Percentiles rank a stretch among this genome's conserved stretches.
Conservation (phyloP, 2,113 vertebrate species). For the Albula glossodonta region DNA sequence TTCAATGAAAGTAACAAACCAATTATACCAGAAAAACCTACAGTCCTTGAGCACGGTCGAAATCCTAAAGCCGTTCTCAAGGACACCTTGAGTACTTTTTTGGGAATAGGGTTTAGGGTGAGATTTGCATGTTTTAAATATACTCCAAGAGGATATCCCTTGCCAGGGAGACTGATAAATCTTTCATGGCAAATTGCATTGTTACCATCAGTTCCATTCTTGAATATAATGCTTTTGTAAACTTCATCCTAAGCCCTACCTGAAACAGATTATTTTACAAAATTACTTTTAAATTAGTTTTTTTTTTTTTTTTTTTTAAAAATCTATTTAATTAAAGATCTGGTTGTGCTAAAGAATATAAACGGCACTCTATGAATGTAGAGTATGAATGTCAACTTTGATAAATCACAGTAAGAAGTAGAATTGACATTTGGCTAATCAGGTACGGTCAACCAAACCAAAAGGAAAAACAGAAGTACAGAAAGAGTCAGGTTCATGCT, state of each 20-base stretch:
- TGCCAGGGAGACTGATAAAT: not conserved
- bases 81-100: not conserved
- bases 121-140: not conserved
- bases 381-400: not conserved
- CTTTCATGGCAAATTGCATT: not conserved
- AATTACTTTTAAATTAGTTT: not conserved
- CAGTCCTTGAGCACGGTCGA: not conserved
- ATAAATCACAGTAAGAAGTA: not conserved
- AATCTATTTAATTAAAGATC: too few species aligned
- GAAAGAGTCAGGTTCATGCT: not conserved
- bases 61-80: not conserved
- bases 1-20: not conserved
- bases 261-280: not conserved
- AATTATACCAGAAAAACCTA: not conserved
- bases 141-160: not conserved
- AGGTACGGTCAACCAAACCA: not conserved
- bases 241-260: not conserved
- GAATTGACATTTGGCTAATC: not conserved
- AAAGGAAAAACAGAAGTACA: not conserved
- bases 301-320: not conserved
- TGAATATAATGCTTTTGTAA: not conserved
- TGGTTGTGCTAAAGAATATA: too few species aligned
- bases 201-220: not conserved
- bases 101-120: not conserved
- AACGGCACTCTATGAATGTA: not conserved